Evolutionary conservation across 2,888 invertebrate genomes (phyloP).

Genomic region (Bibio marci): DNA sequence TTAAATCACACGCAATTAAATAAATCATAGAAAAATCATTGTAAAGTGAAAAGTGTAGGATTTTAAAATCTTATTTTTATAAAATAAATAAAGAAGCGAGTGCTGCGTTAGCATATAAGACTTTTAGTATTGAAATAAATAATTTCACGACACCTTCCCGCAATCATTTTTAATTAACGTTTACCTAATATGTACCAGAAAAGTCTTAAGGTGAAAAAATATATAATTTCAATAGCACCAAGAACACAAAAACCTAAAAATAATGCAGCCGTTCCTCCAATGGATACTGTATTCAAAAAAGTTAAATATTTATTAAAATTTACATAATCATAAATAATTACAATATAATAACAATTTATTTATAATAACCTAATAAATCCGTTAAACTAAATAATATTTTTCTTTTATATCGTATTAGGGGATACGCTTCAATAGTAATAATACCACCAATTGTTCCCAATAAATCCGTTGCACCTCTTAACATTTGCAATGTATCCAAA

Average conservation of each 20-base stretch:
- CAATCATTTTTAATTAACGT: conserved; percentile 4
- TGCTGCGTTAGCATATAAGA: not conserved
- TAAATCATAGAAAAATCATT: too few relatives aligned
- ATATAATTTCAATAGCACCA: conserved; percentile 56
- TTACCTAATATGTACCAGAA: conserved; percentile 36
- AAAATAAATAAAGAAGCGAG: not conserved
- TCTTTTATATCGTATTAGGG: conserved; percentile 19
- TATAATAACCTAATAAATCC: conserved; percentile 24
- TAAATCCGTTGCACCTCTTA: conserved; percentile 16
- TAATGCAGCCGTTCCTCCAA: conserved; percentile 64
- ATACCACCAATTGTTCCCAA: conserved; percentile 14
- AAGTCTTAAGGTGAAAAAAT: conserved; percentile 48
- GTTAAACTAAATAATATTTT: conserved; percentile 25
- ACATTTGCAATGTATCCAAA: conserved; percentile 11
- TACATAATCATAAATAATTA: too few relatives aligned
- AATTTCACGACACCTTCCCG: not conserved
- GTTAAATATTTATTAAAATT: too few relatives aligned
- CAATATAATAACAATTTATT: too few relatives aligned
- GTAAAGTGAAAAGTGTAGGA: too few relatives aligned
- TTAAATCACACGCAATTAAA: too few relatives aligned
- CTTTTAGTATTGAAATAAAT: not conserved
- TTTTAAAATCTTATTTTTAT: too few relatives aligned
- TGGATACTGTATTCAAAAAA: conserved; percentile 37
- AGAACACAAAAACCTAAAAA: conserved; percentile 63
- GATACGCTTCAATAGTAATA: conserved; percentile 16